Evolutionary conservation across 1,140 invertebrate species (phyloP), one percentile per base, ranked within the genome.

Genomic region (Eciton burchellii): DNA sequence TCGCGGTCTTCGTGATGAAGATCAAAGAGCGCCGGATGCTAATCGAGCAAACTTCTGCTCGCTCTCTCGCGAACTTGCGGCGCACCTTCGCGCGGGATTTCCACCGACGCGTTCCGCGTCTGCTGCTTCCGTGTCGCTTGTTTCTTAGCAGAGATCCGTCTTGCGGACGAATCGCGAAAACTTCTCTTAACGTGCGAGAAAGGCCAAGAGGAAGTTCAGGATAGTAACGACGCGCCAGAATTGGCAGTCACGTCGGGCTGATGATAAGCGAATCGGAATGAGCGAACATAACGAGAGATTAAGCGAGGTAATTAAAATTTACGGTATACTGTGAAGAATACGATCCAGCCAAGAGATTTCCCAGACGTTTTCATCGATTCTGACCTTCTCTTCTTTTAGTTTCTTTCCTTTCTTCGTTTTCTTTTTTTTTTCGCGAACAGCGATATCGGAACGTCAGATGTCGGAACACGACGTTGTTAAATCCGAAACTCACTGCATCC

Each of bases 11-110:
- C 29, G 26, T 14, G 41, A 45, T 35, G 49, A 26, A 47, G 45
- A 73, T 79, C 56, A 79, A 81, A 83, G 56, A 76, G n/a, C 65
- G 26, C 47, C 35, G 9, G 62, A 70, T 83, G 66, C 43, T 56
- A 19, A 77, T 47, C 9, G 29, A 5, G 35, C 11, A 74, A 84
- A 82, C 84, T 35, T 6, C 6, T 81, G 45, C 79, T n/a, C 83
- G 62, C 82, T 86, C 60, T 73, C 24, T 59, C 45, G 52, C 57
- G 12, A 52, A 59, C 43, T 1, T 41, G 19, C 14, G 24, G n/a
- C 41, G 29, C n/a, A 1, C 52, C 60, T 41, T 54, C 57, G 43
- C 24, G 24, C 41, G n/a, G 12, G 19, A 8, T 63, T n/a, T 60
- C 41, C 21, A 41, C 14, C 26, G 62, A n/a, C 12, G 21, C 41